Evolutionary conservation across 2,113 vertebrate genomes (phyloP).

Genomic region (Amia ocellicauda): DNA sequence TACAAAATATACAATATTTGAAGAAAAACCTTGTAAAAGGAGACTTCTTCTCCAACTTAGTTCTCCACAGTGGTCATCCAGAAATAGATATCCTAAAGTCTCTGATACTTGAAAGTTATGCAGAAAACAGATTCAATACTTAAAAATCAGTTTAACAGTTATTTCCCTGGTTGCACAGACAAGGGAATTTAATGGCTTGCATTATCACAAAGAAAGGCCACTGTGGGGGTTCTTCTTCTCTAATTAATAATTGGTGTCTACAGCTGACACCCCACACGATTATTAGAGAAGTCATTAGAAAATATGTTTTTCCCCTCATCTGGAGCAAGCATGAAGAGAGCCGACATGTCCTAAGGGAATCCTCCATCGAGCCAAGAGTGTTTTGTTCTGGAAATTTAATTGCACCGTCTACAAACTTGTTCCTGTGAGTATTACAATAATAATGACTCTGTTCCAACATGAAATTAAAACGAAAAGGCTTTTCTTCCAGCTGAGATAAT

Average conservation of each 20-base stretch:
- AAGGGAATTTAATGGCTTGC: constrained; percentile 27
- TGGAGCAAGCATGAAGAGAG: constrained; percentile 42
- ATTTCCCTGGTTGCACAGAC: constrained; percentile 25
- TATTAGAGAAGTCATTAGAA: constrained; percentile 64
- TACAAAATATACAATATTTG: too few species aligned
- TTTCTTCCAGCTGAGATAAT: constrained; percentile 44
- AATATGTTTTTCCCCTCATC: constrained; percentile 39
- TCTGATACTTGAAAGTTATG: constrained; percentile 15
- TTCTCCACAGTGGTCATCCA: constrained; percentile 19
- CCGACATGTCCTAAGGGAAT: constrained; percentile 46
- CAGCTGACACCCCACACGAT: constrained; percentile 51
- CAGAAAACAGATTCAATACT: constrained; percentile 20
- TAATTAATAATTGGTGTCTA: constrained; percentile 65
- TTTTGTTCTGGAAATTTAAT: constrained; percentile 69
- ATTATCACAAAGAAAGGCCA: constrained; percentile 34
- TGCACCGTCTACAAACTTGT: constrained; percentile 60
- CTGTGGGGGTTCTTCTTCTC: constrained; percentile 45
- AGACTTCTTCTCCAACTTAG: too few species aligned
- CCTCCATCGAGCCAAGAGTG: constrained; percentile 44
- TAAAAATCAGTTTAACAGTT: constrained; percentile 28
- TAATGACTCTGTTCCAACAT: constrained; percentile 61
- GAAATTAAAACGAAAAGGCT: constrained; percentile 57
- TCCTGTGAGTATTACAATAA: constrained; percentile 64
- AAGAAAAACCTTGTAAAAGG: too few species aligned
- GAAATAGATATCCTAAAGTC: constrained; percentile 6